phyloP scores from a whole-genome alignment of 2,797 vertebrate genomes.

The Tapera naevia region DNA sequence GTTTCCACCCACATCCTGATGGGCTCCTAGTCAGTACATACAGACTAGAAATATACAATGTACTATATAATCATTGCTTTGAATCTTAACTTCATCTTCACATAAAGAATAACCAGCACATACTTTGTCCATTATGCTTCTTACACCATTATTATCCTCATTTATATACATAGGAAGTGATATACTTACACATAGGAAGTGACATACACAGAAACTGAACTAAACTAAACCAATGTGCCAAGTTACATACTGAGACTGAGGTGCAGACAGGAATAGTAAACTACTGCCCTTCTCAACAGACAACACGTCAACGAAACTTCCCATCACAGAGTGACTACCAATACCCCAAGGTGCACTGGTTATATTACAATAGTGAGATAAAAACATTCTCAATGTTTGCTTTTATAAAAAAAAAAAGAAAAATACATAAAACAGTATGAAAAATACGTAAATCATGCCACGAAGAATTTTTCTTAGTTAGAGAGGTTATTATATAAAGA shows the following conservation, averaged over 20 bases:
- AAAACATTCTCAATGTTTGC: neutral
- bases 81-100: neutral
- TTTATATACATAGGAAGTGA: neutral
- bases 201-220: neutral
- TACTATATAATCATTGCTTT: neutral
- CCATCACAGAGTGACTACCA: neutral
- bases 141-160: neutral
- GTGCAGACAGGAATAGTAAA: neutral
- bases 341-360: neutral
- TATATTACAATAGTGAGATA: neutral
- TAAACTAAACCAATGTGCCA: neutral
- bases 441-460: neutral
- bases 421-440: neutral
- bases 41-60: neutral
- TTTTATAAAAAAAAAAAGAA: neutral
- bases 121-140: neutral
- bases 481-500: neutral
- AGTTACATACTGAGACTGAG: neutral
- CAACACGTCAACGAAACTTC: neutral
- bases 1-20: neutral
- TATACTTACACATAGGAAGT: neutral
- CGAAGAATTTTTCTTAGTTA: neutral
- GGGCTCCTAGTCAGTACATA: neutral
- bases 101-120: neutral
- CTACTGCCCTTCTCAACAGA: neutral